These are phyloP conservation scores for Synergus umbraculus DNA, from an alignment of 2,888 invertebrate genomes.

Conservation along the genomic window DNA sequence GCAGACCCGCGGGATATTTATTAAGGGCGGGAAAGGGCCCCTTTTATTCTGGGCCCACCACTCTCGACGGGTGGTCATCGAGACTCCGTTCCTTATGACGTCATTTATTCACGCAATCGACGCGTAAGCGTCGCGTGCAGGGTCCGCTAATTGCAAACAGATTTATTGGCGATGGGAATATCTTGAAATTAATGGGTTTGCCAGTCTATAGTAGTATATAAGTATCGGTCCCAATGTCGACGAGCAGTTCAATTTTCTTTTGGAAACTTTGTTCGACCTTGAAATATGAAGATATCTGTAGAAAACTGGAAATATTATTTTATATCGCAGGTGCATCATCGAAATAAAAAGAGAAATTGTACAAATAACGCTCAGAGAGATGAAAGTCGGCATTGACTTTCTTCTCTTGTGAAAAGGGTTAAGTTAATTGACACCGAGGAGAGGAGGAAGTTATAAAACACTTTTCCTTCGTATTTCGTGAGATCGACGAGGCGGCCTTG, in stretches of 20 bases:
- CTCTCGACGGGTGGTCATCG: conserved; percentile 69
- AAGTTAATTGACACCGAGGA: conserved; percentile 38
- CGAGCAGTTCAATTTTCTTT: neutral
- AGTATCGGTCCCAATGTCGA: neutral
- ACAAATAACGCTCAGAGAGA: neutral
- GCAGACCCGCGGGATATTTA: conserved; percentile 61
- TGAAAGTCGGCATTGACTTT: neutral
- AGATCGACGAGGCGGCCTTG: conserved; percentile 7
- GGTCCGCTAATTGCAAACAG: conserved; percentile 75
- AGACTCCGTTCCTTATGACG: conserved; percentile 68
- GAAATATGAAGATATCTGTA: neutral
- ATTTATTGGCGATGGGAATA: conserved; percentile 70
- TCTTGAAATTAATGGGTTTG: conserved; percentile 29
- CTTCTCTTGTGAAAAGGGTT: conserved; percentile 29
- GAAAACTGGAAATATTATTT: too few relatives aligned
- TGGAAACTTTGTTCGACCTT: neutral
- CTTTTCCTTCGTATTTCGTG: neutral
- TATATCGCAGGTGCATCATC: too few relatives aligned
- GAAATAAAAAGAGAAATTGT: neutral
- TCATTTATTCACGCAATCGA: conserved; percentile 62
- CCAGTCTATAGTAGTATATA: neutral
- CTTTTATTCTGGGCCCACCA: conserved; percentile 47
- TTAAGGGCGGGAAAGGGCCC: conserved; percentile 59
- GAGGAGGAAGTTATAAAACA: conserved; percentile 41
- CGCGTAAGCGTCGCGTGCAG: conserved; percentile 65